Evolutionary conservation across 2,113 vertebrate species (phyloP).

Genomic region (Anhinga anhinga): DNA sequence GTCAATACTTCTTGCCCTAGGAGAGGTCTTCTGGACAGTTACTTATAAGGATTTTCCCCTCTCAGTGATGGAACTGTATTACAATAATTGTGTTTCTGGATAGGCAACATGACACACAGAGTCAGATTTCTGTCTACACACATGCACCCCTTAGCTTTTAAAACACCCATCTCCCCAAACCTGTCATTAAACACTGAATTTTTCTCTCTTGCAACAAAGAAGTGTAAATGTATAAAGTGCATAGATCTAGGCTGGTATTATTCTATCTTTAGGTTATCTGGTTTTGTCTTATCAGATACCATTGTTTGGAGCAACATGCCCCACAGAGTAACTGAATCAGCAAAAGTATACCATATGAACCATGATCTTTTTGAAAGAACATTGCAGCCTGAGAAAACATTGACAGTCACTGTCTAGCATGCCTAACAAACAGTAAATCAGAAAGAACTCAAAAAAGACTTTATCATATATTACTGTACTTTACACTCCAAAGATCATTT

Average conservation of each 20-base stretch:
- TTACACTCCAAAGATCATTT: neutral
- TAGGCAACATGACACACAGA: neutral
- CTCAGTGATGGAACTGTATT: neutral
- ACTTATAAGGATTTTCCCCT: neutral
- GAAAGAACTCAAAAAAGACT: neutral
- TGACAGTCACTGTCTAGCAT: neutral
- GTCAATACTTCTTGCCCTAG: neutral
- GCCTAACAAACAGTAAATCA: neutral
- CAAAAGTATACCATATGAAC: neutral
- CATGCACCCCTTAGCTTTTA: neutral
- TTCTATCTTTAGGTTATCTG: neutral
- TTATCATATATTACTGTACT: neutral
- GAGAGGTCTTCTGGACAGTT: neutral
- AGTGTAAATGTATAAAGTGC: neutral
- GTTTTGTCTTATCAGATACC: neutral
- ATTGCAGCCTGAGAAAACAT: neutral
- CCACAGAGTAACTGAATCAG: neutral
- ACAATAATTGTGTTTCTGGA: neutral
- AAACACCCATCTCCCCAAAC: neutral
- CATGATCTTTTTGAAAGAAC: neutral
- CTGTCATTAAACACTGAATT: neutral
- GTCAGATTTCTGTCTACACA: neutral
- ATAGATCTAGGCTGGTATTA: neutral
- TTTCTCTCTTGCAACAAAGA: neutral
- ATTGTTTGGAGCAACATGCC: neutral